A percentile compares a stretch with the other conserved stretches of the same genome.
Evolutionary conservation across 2,113 vertebrate genomes (phyloP).

Genomic region (Dolichallabes microphthalmus): DNA sequence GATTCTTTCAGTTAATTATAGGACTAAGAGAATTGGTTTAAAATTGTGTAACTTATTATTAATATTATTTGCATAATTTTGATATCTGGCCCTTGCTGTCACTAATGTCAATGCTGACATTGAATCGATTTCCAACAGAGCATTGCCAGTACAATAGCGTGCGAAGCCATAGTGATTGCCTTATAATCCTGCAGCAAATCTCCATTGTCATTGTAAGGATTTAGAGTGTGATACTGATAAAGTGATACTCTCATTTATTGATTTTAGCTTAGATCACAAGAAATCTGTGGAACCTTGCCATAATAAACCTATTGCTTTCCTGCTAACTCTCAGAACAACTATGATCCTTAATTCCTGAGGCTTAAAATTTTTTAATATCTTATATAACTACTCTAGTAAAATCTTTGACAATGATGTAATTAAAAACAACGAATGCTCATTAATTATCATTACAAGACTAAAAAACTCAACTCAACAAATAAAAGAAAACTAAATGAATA

Average conservation of each 20-base stretch:
- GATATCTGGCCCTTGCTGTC: conserved; percentile 30
- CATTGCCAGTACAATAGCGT: neutral
- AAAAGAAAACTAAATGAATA: no score
- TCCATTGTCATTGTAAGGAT: neutral
- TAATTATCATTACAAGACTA: neutral
- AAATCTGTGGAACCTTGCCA: neutral
- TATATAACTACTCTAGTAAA: neutral
- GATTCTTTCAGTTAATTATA: neutral
- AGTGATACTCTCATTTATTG: neutral
- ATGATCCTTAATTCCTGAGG: neutral
- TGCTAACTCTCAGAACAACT: neutral
- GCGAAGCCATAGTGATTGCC: conserved; percentile 22
- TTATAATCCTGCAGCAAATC: conserved; percentile 43
- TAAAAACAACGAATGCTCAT: neutral
- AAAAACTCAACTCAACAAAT: no score
- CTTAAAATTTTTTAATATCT: neutral
- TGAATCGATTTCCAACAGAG: neutral
- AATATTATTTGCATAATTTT: neutral
- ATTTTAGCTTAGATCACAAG: neutral
- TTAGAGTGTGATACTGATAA: neutral
- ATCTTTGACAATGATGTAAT: neutral
- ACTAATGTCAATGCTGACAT: conserved; percentile 44
- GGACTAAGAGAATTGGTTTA: no score
- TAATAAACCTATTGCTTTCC: neutral
- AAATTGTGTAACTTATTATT: neutral